Conservation (phyloP, 2,888 invertebrate species). For the Lasius platythorax region DNA sequence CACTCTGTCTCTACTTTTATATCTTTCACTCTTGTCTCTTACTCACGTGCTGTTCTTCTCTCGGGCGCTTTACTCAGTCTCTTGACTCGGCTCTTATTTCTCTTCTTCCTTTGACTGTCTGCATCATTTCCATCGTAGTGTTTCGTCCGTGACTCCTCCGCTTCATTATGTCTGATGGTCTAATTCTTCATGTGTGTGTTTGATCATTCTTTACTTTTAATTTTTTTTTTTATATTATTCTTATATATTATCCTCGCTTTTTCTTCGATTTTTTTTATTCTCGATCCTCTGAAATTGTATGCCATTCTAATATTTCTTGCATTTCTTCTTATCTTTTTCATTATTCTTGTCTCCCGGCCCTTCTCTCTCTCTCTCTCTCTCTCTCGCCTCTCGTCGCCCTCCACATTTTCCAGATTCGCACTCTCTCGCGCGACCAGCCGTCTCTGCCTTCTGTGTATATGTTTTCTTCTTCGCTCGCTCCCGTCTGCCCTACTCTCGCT, state of each 20-base stretch:
- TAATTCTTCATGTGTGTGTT: background rate
- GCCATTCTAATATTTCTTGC: constrained; percentile 19
- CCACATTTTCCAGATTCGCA: constrained; percentile 37
- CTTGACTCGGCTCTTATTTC: constrained; percentile 22
- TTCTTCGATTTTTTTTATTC: background rate
- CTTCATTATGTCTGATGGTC: background rate
- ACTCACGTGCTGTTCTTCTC: constrained; percentile 42
- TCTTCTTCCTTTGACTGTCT: constrained; percentile 12
- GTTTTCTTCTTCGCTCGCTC: constrained; percentile 59
- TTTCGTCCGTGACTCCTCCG: constrained; percentile 9
- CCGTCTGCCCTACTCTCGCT: constrained; percentile 56
- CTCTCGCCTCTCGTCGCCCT: constrained; percentile 31
- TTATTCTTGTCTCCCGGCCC: constrained; percentile 47
- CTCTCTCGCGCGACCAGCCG: constrained; percentile 57
- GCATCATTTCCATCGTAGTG: background rate
- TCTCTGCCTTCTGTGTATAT: constrained; percentile 52
- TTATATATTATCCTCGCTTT: constrained; percentile 44
- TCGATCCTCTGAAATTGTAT: background rate
- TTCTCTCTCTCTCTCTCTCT: constrained; percentile 35
- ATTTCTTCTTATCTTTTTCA: constrained; percentile 26
- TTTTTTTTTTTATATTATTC: constrained; percentile 43
- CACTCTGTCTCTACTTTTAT: constrained; percentile 64
- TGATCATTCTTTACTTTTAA: constrained; percentile 71
- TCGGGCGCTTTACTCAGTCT: constrained; percentile 19
- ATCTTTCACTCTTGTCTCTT: constrained; percentile 56